These are phyloP conservation scores for Colossoma macropomum DNA, from an alignment of 2,113 vertebrate species.

Conservation along the genomic window DNA sequence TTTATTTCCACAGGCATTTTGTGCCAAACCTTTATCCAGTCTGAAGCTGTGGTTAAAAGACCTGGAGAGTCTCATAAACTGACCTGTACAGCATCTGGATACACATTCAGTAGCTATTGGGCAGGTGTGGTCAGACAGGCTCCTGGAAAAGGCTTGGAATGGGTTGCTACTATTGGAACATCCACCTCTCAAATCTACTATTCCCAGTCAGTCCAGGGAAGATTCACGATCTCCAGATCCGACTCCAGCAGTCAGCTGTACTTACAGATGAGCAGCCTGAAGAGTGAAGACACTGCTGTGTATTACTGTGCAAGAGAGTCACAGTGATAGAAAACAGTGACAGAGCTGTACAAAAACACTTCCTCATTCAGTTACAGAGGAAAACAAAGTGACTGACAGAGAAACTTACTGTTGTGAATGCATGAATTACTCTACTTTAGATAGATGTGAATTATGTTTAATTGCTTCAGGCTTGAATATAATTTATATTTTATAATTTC, in stretches of 20 bases:
- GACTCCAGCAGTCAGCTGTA: slow-evolving; percentile 45
- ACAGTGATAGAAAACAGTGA: slow-evolving; percentile 1
- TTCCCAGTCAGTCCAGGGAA: slow-evolving; percentile 46
- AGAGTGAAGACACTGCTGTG: too few species aligned
- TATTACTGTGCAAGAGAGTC: too few species aligned
- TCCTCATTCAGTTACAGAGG: too few species aligned
- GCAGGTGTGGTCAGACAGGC: background rate
- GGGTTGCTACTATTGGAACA: background rate
- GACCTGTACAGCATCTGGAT: slow-evolving; percentile 20
- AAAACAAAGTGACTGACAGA: too few species aligned
- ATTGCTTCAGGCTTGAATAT: too few species aligned
- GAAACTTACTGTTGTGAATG: too few species aligned
- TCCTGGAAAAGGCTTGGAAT: slow-evolving; percentile 37
- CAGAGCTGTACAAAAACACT: slow-evolving; percentile 4
- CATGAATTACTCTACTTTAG: too few species aligned
- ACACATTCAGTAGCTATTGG: background rate
- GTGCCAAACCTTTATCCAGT: slow-evolving; percentile 26
- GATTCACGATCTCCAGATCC: slow-evolving; percentile 53
- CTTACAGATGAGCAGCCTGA: slow-evolving; percentile 53
- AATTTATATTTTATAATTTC: too few species aligned
- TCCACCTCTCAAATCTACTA: background rate
- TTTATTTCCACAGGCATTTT: background rate
- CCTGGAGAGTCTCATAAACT: slow-evolving; percentile 24
- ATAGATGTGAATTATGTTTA: too few species aligned
- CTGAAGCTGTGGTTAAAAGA: slow-evolving; percentile 2